Evolutionary conservation across 1,140 invertebrate species (phyloP).

Genomic region (Triops longicaudatus): DNA sequence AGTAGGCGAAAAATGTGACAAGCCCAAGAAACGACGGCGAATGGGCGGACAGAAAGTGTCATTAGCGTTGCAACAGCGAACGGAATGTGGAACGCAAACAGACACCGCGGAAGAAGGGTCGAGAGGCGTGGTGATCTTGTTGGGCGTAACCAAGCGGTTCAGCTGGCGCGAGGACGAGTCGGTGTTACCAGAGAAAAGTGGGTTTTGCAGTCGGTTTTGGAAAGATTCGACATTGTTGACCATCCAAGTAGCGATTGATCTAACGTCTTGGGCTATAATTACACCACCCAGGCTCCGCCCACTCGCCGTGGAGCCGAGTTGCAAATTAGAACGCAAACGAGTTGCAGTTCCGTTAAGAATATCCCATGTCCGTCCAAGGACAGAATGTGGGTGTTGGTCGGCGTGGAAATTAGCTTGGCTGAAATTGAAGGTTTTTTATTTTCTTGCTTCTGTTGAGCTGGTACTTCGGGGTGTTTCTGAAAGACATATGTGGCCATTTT

Average conservation of each 20-base stretch:
- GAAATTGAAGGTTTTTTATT: constrained; percentile 43
- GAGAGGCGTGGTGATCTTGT: neutral
- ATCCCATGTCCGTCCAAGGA: neutral
- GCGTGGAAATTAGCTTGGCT: constrained; percentile 36
- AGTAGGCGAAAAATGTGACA: neutral
- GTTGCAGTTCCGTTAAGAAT: neutral
- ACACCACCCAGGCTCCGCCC: neutral
- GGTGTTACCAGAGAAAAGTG: neutral
- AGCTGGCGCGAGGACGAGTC: neutral
- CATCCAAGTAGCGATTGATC: neutral
- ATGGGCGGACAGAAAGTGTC: neutral
- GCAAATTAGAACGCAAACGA: constrained; percentile 1
- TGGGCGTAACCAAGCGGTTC: neutral
- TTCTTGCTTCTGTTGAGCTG: neutral
- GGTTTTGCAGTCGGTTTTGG: neutral
- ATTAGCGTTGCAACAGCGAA: neutral
- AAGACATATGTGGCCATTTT: too few relatives aligned
- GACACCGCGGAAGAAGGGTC: too few relatives aligned
- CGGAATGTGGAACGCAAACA: neutral
- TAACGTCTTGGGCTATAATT: neutral
- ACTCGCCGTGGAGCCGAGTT: neutral
- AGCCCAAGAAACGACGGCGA: neutral
- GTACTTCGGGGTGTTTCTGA: neutral
- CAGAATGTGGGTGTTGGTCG: constrained; percentile 9
- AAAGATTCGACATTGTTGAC: neutral